Conservation (phyloP, 2,113 vertebrate genomes). For the Apodemus sylvaticus region DNA sequence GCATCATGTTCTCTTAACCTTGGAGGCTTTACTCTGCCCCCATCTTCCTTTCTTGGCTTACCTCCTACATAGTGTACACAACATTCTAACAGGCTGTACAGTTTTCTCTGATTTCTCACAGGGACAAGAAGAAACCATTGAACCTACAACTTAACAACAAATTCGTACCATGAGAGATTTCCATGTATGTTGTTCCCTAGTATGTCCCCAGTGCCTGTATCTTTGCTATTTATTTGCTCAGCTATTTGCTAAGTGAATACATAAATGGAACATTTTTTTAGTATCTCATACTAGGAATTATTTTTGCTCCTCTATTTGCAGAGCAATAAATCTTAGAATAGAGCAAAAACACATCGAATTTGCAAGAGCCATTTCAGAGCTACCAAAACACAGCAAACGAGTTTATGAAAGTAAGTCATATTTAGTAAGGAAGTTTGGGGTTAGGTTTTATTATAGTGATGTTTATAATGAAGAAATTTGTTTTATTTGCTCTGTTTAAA, state of each 20-base stretch:
- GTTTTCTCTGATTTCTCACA: not conserved
- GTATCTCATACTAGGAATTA: not conserved
- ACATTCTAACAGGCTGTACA: not conserved
- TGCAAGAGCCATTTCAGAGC: not conserved
- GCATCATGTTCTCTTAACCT: not conserved
- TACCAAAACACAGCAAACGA: not conserved
- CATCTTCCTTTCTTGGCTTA: not conserved
- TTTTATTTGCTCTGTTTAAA: slow-evolving; percentile 13
- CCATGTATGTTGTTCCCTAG: not conserved
- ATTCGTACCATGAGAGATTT: not conserved
- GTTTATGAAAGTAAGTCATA: slow-evolving; percentile 10
- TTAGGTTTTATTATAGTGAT: not conserved
- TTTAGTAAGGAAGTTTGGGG: not conserved
- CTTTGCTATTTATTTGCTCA: not conserved
- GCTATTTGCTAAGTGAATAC: not conserved
- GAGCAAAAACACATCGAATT: not conserved
- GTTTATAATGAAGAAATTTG: not conserved
- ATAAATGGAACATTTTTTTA: not conserved
- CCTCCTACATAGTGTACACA: not conserved
- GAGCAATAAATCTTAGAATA: not conserved
- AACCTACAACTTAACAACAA: not conserved
- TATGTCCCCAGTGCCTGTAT: not conserved
- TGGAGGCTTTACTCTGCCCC: not conserved
- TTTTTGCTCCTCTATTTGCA: slow-evolving; percentile 16
- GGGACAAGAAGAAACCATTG: no score